phyloP scores from a whole-genome alignment of 2,888 invertebrate genomes.

The Drosophila birchii region DNA sequence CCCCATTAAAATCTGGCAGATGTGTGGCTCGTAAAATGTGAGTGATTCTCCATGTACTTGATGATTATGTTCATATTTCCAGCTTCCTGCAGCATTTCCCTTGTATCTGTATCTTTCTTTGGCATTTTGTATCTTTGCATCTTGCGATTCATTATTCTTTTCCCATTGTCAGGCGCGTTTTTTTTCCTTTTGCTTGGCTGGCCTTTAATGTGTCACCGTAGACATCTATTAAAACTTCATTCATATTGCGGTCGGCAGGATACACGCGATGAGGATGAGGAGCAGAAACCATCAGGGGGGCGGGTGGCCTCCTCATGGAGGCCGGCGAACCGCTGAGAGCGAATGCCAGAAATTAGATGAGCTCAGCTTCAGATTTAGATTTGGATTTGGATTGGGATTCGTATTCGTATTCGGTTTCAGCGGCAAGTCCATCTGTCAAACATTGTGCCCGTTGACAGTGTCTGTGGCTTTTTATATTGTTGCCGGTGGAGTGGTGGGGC shows the following conservation, averaged over 20 bases:
- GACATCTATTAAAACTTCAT: constrained; percentile 69
- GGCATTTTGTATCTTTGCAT: constrained; percentile 15
- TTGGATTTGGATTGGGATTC: neutral
- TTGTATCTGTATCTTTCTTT: constrained; percentile 15
- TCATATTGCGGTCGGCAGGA: constrained; percentile 52
- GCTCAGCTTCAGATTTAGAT: constrained; percentile 40
- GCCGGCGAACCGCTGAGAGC: constrained; percentile 28
- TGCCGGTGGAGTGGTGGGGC: constrained; percentile 21
- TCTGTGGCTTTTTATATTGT: constrained; percentile 67
- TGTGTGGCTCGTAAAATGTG: constrained; percentile 36
- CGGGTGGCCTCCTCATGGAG: neutral
- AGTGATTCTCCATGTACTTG: constrained; percentile 23
- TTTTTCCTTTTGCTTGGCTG: constrained; percentile 26
- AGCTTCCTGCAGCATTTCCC: constrained; percentile 6
- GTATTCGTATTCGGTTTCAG: neutral
- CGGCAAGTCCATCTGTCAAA: constrained; percentile 71
- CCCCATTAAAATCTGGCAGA: constrained; percentile 33
- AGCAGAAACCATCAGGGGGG: constrained; percentile 10
- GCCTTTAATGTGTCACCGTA: constrained; percentile 59
- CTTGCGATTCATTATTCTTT: constrained; percentile 36
- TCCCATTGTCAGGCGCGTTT: constrained; percentile 19
- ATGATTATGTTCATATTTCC: constrained; percentile 16
- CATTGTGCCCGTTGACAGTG: constrained; percentile 67
- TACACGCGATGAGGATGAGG: neutral
- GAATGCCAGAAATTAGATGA: constrained; percentile 73